Percentiles rank a stretch among this genome's conserved stretches.
These are phyloP conservation scores for Hemicentrotus pulcherrimus DNA, from an alignment of 35 echinoderm and acorn worm species.

Conservation along the genomic window DNA sequence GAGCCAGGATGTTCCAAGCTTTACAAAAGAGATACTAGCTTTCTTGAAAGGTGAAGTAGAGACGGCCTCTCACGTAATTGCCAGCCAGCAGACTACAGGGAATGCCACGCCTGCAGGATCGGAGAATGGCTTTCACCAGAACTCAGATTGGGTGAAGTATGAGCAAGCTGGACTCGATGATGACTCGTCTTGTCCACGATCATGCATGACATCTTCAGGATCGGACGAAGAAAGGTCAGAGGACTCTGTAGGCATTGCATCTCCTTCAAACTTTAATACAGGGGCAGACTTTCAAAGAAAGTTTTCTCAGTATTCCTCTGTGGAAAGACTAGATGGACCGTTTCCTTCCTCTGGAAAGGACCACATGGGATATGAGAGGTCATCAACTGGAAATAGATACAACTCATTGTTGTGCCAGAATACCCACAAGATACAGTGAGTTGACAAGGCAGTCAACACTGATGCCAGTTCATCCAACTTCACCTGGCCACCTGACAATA, in stretches of 20 bases:
- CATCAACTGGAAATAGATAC: background rate
- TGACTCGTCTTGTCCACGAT: background rate
- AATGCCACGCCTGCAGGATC: background rate
- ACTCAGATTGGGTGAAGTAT: conserved; percentile 6
- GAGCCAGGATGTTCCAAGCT: conserved; percentile 38
- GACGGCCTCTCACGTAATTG: conserved; percentile 36
- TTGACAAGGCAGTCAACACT: conserved; percentile 44
- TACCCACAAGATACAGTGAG: background rate
- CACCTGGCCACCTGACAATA: background rate
- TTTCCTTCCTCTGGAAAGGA: background rate
- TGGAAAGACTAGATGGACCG: background rate
- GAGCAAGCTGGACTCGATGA: background rate
- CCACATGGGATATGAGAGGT: background rate
- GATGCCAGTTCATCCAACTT: background rate
- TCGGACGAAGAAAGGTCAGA: conserved; percentile 35
- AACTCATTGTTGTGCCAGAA: background rate
- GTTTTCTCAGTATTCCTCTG: background rate
- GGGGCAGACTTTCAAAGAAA: background rate
- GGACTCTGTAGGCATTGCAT: background rate
- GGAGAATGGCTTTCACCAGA: background rate
- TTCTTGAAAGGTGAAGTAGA: background rate
- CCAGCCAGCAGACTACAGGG: conserved; percentile 30
- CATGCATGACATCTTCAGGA: background rate
- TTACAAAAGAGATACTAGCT: conserved; percentile 39
- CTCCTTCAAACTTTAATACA: background rate